These are phyloP conservation scores for Tetragnatha montana DNA, from an alignment of 2,888 invertebrate genomes.

Conservation along the genomic window DNA sequence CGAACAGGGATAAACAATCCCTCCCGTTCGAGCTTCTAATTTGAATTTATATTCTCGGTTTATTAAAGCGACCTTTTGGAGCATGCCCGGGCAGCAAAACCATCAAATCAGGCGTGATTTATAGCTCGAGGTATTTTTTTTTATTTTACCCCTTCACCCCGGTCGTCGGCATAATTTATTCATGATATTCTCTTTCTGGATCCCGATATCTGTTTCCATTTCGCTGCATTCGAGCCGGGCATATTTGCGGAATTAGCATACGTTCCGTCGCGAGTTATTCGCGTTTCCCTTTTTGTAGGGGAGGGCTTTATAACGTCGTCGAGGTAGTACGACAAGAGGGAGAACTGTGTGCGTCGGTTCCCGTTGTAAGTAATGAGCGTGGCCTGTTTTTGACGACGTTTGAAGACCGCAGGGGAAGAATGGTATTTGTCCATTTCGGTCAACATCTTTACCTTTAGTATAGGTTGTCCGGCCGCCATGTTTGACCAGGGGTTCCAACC, in stretches of 20 bases:
- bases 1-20: background rate
- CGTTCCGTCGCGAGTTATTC: background rate
- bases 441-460: no score
- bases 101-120: background rate
- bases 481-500: no score
- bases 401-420: no score
- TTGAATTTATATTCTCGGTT: background rate
- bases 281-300: no score
- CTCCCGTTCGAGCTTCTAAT: background rate
- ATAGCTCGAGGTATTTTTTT: background rate
- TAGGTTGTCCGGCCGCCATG: no score
- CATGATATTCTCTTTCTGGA: constrained; percentile 25
- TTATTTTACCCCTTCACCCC: background rate
- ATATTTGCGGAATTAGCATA: constrained; percentile 37
- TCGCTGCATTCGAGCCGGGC: background rate
- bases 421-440: no score
- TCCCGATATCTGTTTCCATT: background rate
- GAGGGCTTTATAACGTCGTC: no score
- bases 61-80: background rate
- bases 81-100: background rate
- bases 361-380: no score
- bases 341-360: no score
- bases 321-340: no score
- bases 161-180: constrained; percentile 29
- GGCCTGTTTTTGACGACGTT: no score